A percentile compares a stretch with the other conserved stretches of the same genome.
phyloP scores from a whole-genome alignment of 2,797 vertebrate species.

The Diceros bicornis region DNA sequence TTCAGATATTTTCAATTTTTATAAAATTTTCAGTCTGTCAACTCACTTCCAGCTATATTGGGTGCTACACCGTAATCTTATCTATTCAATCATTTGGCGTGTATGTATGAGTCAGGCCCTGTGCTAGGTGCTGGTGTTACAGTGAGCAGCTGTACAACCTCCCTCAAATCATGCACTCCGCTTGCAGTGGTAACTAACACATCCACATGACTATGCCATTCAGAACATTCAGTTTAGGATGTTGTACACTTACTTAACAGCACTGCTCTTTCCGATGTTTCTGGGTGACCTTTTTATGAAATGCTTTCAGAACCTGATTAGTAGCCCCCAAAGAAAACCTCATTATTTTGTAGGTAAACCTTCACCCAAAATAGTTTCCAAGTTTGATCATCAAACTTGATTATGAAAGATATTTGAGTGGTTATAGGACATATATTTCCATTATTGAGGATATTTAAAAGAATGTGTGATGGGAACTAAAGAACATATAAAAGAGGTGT shows the following conservation, averaged over 20 bases:
- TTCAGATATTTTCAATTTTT: slow-evolving; percentile 1
- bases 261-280: neutral
- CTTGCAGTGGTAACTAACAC: neutral
- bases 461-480: neutral
- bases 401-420: slow-evolving; percentile 5
- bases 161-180: neutral
- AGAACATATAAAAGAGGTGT: neutral
- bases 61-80: neutral
- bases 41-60: neutral
- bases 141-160: neutral
- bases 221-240: neutral
- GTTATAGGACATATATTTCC: neutral
- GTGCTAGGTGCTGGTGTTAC: neutral
- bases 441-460: neutral
- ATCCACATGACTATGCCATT: neutral
- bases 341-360: neutral
- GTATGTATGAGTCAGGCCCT: neutral
- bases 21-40: neutral
- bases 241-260: neutral
- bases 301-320: slow-evolving; percentile 15
- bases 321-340: neutral
- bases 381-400: neutral
- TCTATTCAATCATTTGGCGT: neutral
- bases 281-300: neutral
- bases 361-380: neutral